A percentile compares a stretch with the other conserved stretches of the same genome.
These are phyloP conservation scores for Temnothorax nylanderi DNA, from an alignment of 1,140 invertebrate genomes.

Conservation along the genomic window DNA sequence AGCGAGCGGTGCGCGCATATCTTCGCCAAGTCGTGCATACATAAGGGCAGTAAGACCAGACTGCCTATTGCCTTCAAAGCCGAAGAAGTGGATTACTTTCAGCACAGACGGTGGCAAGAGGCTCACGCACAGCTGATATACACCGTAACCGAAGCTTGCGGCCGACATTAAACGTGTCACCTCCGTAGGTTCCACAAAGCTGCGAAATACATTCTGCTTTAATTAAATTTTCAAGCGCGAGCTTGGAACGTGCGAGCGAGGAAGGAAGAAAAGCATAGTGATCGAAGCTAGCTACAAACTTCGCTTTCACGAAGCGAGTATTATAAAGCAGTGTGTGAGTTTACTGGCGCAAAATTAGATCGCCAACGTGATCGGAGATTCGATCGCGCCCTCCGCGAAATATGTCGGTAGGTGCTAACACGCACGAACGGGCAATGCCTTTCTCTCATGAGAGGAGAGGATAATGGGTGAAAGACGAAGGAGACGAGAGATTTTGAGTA, in stretches of 20 bases:
- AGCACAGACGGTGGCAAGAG: slow-evolving; percentile 89
- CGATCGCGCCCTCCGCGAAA: not conserved
- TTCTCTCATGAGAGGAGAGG: not conserved
- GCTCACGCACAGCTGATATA: slow-evolving; percentile 90
- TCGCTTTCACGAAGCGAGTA: not conserved
- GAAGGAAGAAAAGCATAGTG: slow-evolving; percentile 15
- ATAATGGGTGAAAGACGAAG: not conserved
- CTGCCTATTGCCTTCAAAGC: slow-evolving; percentile 90
- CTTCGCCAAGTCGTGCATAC: slow-evolving; percentile 88
- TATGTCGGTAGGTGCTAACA: not conserved
- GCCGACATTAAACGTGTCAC: slow-evolving; percentile 89
- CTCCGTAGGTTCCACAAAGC: slow-evolving; percentile 84
- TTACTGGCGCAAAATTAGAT: not conserved
- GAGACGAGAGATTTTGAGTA: slow-evolving; percentile 65
- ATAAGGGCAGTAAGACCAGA: slow-evolving; percentile 88
- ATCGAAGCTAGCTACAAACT: not conserved
- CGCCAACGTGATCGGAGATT: not conserved
- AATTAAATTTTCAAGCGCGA: slow-evolving; percentile 8
- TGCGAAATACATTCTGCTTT: slow-evolving; percentile 63
- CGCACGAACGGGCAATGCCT: not conserved
- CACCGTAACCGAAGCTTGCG: slow-evolving; percentile 91
- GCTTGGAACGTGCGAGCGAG: not conserved
- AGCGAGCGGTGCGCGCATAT: slow-evolving; percentile 91
- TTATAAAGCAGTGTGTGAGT: slow-evolving; percentile 8
- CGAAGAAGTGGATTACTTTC: slow-evolving; percentile 89